Base-by-base conservation (phyloP, 1,140 invertebrate genomes). In the Euura saliciscinereae region DNA sequence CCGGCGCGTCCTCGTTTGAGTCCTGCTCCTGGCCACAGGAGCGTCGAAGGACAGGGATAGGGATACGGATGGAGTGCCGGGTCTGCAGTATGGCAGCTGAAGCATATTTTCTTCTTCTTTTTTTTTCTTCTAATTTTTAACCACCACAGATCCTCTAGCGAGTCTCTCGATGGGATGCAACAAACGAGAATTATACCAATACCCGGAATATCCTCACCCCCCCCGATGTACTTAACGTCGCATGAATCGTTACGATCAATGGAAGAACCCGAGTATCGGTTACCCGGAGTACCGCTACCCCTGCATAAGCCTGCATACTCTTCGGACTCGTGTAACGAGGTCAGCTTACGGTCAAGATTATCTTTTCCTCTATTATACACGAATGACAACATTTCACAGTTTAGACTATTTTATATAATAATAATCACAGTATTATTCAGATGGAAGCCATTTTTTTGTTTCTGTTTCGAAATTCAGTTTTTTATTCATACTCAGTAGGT, bases 211-310 rank as follows among this genome's bases (percentile, higher is more conserved):
- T 28, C 28, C 28, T 28, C 1, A 28, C 28, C 28, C 28, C 28
- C 28, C 44, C 71, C 69, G 43, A 73, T 7, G 70, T 66, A 72
- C 75, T 80, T 78, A 76, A 69, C 71, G 72, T 72, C 74, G 79
- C 75, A 72, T 75, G 74, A 69, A 64, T 71, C 75, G 77, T 75
- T 77, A 45, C 70, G 42, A 66, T 77, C 70, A 79, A 79, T 77
- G 77, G 70, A 65, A 71, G 69, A 73, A 51, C 7, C 74, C 70
- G 71, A 73, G 79, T 80, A 79, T 79, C 79, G 73, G 70, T 80
- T 78, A 78, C 78, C 73, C 73, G 66, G 69, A 8, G 46, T 51
- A 28, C 28, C 1, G 28, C 28, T 28, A 28, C 28, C 28, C 28
- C 28, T 28, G 28, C 28, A 1, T 28, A 28, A 28, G 28, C 28